Evolutionary conservation across 2,797 vertebrate genomes (phyloP), one percentile per base, ranked within the genome.

Genomic region (Dipus sagitta): DNA sequence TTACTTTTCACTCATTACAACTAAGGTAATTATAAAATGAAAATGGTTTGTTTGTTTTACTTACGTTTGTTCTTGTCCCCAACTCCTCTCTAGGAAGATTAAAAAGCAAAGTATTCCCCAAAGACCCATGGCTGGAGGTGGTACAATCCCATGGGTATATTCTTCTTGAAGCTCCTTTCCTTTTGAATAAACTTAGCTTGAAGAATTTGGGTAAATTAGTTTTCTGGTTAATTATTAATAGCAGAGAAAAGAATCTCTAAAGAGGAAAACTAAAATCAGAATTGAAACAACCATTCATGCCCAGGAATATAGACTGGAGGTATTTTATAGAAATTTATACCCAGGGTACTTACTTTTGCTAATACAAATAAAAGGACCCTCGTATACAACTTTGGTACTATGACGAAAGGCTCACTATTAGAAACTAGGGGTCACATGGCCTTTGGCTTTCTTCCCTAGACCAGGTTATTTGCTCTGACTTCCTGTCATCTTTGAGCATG

Each of bases 11-110:
- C 84, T 86, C 80, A 94, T 58, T 0, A 38, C 23, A 4, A 64
- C 1, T 77, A 93, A 95, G 12, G 3, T 65, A 9, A 20, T 3
- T 94, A 77, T 81, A 83, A 95, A 94, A 38, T 42, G 28, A 96
- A 92, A 42, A 78, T 30, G 0, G 0, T 0, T 88, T 85, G 15
- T 72, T 96, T 98, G 15, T 72, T 96, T 93, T 98, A 98, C 98
- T 98, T 97, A 98, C 98, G 83, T 98, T 97, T 98, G 97, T n/a
- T 98, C 98, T 62, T 98, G 98, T 94, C 98, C 71, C 75, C 96
- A 96, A 30, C 92, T 78, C 77, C 30, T 93, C 83, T 91, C 71
- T 67, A 97, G 92, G 65, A 98, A 91, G 0, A 96, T 84, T 75
- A 98, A 92, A 96, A 98, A 52, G 81, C 96, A 93, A 74, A 98